Base-by-base conservation (phyloP, 2,797 vertebrate species). In the Coregonus suidteri region DNA sequence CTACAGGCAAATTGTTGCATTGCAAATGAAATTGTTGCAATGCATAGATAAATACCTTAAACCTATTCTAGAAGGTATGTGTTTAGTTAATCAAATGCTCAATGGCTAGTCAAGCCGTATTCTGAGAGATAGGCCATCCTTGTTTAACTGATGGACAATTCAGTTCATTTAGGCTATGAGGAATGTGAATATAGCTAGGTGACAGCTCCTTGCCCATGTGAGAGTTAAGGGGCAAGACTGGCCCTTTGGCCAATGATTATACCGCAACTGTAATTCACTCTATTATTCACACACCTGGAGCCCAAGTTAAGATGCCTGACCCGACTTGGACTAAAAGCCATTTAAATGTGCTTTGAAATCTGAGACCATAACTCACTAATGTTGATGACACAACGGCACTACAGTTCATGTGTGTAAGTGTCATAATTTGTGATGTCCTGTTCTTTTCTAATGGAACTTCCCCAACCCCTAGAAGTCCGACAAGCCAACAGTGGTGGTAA, bases 401-500 rank as follows among this genome's bases (percentile, higher is more conserved):
- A 70, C 51, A 76, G 11, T 67, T 34, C 3, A 34, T 6, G 18
- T 35, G 52, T 75, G n/a, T 62, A 20, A 59, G 20, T 37, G 20
- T 20, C n/a, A 64, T 64, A 64, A 11, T 64, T 25, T 64, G 25
- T 11, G 20, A 64, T 73, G 41, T 51, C 41, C 41, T 14, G 73
- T 20, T 11, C 9, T 47, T 47, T 62, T 47, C 41, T 13, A 31
- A 62, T 5, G 16, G 66, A 59, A 18, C 7, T 54, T 72, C 14
- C 56, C 16, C 6, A 41, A 73, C 15, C 31, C 56, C 64, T 31
- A 77, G 4, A 25, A n/a, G 41, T 73, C 15, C 75, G 53, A 79
- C 47, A 30, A 75, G 64, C 73, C 70, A 82, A 74, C 71, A 74
- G 68, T 51, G 56, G 70, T 72, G 69, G 70, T 66, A 75, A 73